Evolutionary conservation across 2,797 vertebrate genomes (phyloP).

Genomic region (Microcaecilia unicolor): DNA sequence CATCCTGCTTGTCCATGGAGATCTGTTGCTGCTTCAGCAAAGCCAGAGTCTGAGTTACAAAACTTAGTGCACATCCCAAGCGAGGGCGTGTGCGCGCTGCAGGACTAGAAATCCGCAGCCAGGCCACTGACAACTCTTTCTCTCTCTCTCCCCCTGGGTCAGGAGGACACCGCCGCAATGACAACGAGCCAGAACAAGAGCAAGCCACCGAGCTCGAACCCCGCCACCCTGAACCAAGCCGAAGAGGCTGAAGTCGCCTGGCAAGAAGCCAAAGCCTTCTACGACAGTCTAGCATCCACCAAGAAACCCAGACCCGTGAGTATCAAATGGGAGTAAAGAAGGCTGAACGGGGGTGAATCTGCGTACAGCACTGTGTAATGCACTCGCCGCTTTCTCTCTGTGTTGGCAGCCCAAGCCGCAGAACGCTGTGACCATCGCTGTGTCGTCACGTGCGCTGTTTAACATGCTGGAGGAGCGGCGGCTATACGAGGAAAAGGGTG

Average conservation of each 20-base stretch:
- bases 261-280: slow-evolving; percentile 35
- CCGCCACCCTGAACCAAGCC: neutral
- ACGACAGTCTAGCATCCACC: slow-evolving; percentile 26
- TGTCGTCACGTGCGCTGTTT: slow-evolving; percentile 85
- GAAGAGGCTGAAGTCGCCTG: slow-evolving; percentile 27
- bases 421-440: slow-evolving; percentile 79
- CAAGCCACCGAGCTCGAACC: too few species aligned
- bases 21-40: too few species aligned
- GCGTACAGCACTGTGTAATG: too few species aligned
- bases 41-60: too few species aligned
- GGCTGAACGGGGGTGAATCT: too few species aligned
- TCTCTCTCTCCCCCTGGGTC: neutral
- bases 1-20: too few species aligned
- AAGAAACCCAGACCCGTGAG: slow-evolving; percentile 39
- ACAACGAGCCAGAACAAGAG: too few species aligned
- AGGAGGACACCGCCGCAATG: neutral
- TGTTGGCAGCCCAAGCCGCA: slow-evolving; percentile 73
- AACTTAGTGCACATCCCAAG: accelerated
- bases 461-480: slow-evolving; percentile 74
- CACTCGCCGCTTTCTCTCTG: accelerated
- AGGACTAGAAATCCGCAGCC: too few species aligned
- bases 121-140: neutral
- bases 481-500: slow-evolving; percentile 70
- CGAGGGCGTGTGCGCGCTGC: too few species aligned
- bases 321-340: neutral